Evolutionary conservation across 1,140 invertebrate species (phyloP).

Genomic region (Macrostomum lignano): DNA sequence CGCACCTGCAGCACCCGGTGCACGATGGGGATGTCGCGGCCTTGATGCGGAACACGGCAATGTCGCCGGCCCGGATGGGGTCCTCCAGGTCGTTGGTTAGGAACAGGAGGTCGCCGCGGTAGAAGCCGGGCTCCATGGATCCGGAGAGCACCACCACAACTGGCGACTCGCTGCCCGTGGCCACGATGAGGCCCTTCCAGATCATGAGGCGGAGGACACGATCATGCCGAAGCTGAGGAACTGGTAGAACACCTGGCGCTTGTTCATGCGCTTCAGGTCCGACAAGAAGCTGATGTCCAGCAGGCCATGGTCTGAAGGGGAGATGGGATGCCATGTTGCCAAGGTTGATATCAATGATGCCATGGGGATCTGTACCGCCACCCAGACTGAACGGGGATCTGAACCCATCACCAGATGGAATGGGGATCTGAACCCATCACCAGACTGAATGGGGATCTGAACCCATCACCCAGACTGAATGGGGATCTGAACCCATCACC

Average conservation of each 20-base stretch:
- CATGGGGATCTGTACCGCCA: too few species aligned
- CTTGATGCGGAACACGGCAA: constrained; percentile 96
- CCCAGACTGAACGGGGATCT: too few species aligned
- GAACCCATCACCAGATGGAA: too few species aligned
- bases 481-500: too few species aligned
- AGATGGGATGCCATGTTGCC: too few species aligned
- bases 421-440: too few species aligned
- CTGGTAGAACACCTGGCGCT: constrained; percentile 82
- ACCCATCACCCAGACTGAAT: too few species aligned
- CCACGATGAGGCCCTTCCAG: constrained; percentile 98
- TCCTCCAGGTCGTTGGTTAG: constrained; percentile 85
- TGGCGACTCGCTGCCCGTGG: constrained; percentile 88
- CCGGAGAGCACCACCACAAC: constrained; percentile 94
- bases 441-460: too few species aligned
- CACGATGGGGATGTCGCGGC: constrained; percentile 92
- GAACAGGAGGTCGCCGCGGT: constrained; percentile 80
- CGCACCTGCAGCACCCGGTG: constrained; percentile 89
- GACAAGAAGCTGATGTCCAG: constrained; percentile 35
- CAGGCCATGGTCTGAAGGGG: too few species aligned
- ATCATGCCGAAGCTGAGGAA: constrained; percentile 97
- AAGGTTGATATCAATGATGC: too few species aligned
- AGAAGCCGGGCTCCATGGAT: constrained; percentile 98
- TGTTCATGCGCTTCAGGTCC: constrained; percentile 82
- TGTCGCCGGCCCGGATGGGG: constrained; percentile 83
- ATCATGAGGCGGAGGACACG: constrained; percentile 93